phyloP scores from a whole-genome alignment of 2,888 invertebrate genomes.

The Pseudococcus longispinus region DNA sequence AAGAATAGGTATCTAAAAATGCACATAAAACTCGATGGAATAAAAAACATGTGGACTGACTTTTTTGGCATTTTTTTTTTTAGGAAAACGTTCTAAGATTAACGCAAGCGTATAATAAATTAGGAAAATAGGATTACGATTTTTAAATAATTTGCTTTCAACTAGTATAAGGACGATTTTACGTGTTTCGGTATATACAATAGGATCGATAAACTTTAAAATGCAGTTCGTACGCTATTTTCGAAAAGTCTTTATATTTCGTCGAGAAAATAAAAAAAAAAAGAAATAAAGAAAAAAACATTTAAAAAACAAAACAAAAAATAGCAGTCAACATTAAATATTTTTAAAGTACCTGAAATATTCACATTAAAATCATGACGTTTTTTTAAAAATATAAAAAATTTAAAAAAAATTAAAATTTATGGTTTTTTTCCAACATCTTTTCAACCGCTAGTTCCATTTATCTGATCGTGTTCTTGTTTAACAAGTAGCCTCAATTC shows the following conservation, averaged over 20 bases:
- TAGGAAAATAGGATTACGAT: neutral
- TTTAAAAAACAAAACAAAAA: neutral
- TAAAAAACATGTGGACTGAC: neutral
- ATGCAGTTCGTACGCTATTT: neutral
- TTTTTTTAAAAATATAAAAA: slow-evolving; percentile 27
- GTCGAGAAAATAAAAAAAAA: neutral
- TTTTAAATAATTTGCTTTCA: neutral
- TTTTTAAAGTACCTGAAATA: slow-evolving; percentile 18
- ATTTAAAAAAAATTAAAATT: neutral
- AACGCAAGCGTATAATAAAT: neutral
- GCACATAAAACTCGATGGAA: neutral
- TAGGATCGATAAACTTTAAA: neutral
- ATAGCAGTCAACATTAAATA: slow-evolving; percentile 34
- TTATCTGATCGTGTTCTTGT: slow-evolving; percentile 68
- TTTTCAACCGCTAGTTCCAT: slow-evolving; percentile 59
- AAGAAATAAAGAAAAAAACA: slow-evolving; percentile 21
- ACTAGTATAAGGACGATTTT: neutral
- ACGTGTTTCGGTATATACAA: neutral
- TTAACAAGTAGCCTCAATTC: slow-evolving; percentile 70
- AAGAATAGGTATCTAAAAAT: neutral
- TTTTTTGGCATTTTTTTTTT: neutral
- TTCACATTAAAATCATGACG: slow-evolving; percentile 33
- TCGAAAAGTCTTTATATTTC: neutral
- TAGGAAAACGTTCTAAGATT: neutral
- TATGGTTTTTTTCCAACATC: neutral